Evolutionary conservation across 2,888 invertebrate genomes (phyloP).

Genomic region (Netelia fuscicornis): DNA sequence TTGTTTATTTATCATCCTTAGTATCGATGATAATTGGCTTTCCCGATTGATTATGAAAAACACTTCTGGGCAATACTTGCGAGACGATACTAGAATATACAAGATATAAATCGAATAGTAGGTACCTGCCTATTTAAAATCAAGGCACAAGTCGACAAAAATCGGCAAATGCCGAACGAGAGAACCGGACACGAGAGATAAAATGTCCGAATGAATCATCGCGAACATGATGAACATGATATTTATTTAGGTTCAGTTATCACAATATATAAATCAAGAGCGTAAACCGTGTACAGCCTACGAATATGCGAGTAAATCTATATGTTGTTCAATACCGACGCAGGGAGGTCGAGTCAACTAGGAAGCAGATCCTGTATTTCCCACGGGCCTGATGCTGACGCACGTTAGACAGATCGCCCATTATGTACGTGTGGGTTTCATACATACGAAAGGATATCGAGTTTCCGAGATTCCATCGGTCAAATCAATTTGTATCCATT

Average conservation of each 20-base stretch:
- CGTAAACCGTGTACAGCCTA: conserved; percentile 5
- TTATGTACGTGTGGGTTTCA: conserved; percentile 81
- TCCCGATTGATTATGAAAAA: no score
- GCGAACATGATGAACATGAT: conserved; percentile 33
- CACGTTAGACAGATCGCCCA: conserved; percentile 83
- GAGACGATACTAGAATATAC: no score
- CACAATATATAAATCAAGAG: conserved; percentile 22
- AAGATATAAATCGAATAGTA: no score
- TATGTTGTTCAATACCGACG: not conserved
- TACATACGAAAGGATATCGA: conserved; percentile 76
- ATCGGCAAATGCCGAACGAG: no score
- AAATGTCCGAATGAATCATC: conserved; percentile 35
- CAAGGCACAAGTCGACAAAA: no score
- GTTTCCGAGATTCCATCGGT: conserved; percentile 82
- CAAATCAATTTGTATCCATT: conserved; percentile 85
- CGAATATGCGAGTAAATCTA: conserved; percentile 1
- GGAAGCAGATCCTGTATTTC: conserved; percentile 72
- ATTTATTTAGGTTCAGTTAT: conserved; percentile 55
- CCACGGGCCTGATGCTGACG: conserved; percentile 82
- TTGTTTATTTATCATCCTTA: no score
- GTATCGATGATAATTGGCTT: no score
- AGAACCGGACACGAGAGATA: not conserved
- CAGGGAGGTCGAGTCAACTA: not conserved
- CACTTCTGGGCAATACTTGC: no score
- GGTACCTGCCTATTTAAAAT: no score